Conservation (phyloP, 2,797 vertebrate species). For the Crypturellus tataupa region DNA sequence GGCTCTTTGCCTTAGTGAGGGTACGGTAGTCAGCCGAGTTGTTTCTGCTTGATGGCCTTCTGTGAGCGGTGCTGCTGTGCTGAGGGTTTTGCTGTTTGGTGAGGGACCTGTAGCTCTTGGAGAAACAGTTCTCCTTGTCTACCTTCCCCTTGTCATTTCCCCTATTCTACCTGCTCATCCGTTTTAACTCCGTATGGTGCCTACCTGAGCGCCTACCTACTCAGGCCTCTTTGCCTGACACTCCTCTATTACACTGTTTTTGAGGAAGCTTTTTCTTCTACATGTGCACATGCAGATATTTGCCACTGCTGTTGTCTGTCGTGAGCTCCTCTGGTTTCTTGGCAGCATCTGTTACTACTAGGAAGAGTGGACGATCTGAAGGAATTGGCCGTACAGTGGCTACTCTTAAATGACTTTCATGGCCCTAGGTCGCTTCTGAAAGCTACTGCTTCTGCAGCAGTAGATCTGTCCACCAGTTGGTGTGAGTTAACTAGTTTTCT, state of each 20-base stretch:
- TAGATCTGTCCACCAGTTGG: background rate
- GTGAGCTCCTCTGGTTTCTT: background rate
- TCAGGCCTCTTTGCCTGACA: background rate
- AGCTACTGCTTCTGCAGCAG: background rate
- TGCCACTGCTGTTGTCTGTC: background rate
- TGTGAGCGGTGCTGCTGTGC: no score
- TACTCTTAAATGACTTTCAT: background rate
- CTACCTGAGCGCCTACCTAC: background rate
- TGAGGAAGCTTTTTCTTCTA: background rate
- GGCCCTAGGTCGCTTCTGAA: background rate
- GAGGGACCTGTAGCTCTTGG: background rate
- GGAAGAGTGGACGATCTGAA: background rate
- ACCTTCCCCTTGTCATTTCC: background rate
- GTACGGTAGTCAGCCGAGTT: background rate
- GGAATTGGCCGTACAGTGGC: background rate
- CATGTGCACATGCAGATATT: background rate
- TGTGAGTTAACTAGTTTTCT: background rate
- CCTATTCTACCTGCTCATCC: rapidly evolving
- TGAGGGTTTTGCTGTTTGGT: background rate
- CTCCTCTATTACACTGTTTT: background rate
- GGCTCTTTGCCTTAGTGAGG: background rate
- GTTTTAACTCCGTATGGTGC: rapidly evolving
- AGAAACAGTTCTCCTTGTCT: rapidly evolving
- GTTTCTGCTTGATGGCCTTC: no score
- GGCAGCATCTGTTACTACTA: background rate